Evolutionary conservation across 1,140 invertebrate genomes (phyloP).

Genomic region (Maconellicoccus hirsutus): DNA sequence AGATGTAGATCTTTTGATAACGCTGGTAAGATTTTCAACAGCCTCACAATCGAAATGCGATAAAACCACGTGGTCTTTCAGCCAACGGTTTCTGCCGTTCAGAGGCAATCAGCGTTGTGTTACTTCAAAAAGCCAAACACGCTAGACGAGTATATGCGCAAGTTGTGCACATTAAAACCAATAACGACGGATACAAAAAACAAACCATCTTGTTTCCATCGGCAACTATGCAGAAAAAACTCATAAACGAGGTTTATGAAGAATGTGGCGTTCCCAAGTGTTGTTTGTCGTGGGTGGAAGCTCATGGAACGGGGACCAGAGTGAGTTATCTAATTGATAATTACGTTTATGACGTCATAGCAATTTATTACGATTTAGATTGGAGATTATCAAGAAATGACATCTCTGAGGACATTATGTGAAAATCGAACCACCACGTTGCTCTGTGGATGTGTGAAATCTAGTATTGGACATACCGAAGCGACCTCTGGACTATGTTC

Average conservation of each 20-base stretch:
- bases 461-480: slow-evolving; percentile 63
- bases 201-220: slow-evolving; percentile 16
- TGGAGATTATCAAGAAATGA: no score
- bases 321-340: slow-evolving; percentile 31
- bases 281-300: slow-evolving; percentile 31
- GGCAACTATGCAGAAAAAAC: not conserved
- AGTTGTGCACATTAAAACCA: slow-evolving; percentile 42
- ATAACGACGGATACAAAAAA: slow-evolving; percentile 48
- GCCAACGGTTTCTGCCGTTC: slow-evolving; percentile 50
- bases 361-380: no score
- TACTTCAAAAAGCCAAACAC: slow-evolving; percentile 41
- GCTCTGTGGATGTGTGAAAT: slow-evolving; percentile 58
- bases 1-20: no score
- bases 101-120: slow-evolving; percentile 45
- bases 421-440: slow-evolving; percentile 41
- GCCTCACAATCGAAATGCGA: no score
- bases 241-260: slow-evolving; percentile 14
- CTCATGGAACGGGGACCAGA: slow-evolving; percentile 34
- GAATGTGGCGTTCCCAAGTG: slow-evolving; percentile 43
- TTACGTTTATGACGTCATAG: no score
- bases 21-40: no score
- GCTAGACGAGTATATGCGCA: slow-evolving; percentile 47
- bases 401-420: no score
- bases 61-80: slow-evolving; percentile 26
- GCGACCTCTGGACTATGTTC: slow-evolving; percentile 47